Evolutionary conservation across 2,113 vertebrate species (phyloP), one percentile per base, ranked within the genome.

Genomic region (Hoplias malabaricus): DNA sequence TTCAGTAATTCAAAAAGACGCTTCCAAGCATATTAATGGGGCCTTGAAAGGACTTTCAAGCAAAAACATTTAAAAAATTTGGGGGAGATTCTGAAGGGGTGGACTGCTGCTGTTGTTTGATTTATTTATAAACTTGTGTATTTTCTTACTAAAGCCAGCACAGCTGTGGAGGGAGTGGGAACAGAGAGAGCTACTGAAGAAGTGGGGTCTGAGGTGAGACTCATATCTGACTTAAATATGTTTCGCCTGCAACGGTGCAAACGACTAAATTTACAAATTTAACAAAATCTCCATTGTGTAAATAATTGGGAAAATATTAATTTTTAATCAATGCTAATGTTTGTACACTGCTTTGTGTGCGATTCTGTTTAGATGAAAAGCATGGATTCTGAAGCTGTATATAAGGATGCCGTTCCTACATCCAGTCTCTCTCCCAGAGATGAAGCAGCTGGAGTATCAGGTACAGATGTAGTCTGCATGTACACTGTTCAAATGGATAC

Each of bases 151-250:
- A 14, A 36, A 5, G n/a, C n/a, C n/a, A n/a, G n/a, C 14, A 42
- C 27, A 43, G 23, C 13, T 21, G 10, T 57, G n/a, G 50, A 19
- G 5, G 74, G 73, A 21, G 62, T 29, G n/a, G 67, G 77, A 62
- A 48, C 25, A 61, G 81, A 79, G 25, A 16, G 21, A 13, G 29
- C 57, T 19, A 19, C 76, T 25, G 67, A 75, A 40, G 72, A 19
- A 6, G 7, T 21, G 6, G 23, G 65, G 71, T 73, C 70, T 50
- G 69, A 85, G 89, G 91, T 93, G 75, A 80, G 62, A 3, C n/a
- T 43, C 13, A 12, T 46, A 48, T 61, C 25, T 33, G 19, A 12
- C 33, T 4, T 61, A 42, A 10, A 40, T 29, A 57, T 38, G 59
- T 0, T 29, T 5, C 8, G 2, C n/a, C n/a, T n/a, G n/a, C n/a